Evolutionary conservation across 2,113 vertebrate genomes (phyloP), one percentile per base, ranked within the genome.

Genomic region (Semnopithecus entellus): DNA sequence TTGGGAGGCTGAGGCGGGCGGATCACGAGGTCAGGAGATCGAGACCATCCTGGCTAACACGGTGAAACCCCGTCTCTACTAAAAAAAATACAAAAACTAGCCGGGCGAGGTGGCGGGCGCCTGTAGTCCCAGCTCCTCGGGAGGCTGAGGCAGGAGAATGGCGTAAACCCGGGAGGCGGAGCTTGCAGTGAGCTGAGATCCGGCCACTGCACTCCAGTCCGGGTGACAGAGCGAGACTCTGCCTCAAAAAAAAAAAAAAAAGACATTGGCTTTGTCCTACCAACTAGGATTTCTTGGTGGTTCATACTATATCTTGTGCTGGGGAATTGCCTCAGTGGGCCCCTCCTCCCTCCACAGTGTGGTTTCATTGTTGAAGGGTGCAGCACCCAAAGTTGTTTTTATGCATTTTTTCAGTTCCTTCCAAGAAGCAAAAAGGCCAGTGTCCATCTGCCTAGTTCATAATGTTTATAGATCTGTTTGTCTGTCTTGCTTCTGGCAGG

Each of bases 321-420:
- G 78, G 86, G 80, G n/a, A 94, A 78, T 18, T 20, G 27, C 66
- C 72, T 45, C 84, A 32, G 76, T 9, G 8, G n/a, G 11, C 35
- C 55, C 76, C 1, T 35, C 14, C 25, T 23, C 23, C 89, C 4
- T 14, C 30, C 9, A 8, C 59, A 38, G 0, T 3, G 40, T 90
- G 43, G 73, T 94, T 87, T 93, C 82, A 35, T 20, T 78, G 18
- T 72, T 89, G 82, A 87, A 76, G 57, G 89, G 64, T 43, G 25
- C 1, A 12, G 40, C 43, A 50, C 91, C 91, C 55, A 68, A 57
- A 32, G 32, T 57, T 88, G 16, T 57, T 90, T 64, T 76, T 43
- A 57, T 55, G 72, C 84, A 73, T 86, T 95, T 91, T 96, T 96
- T 81, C 52, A 94, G 92, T 96, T 96, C 94, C 84, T 95, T 92